Evolutionary conservation across 2,113 vertebrate genomes (phyloP).

Genomic region (Brachypteracias leptosomus): DNA sequence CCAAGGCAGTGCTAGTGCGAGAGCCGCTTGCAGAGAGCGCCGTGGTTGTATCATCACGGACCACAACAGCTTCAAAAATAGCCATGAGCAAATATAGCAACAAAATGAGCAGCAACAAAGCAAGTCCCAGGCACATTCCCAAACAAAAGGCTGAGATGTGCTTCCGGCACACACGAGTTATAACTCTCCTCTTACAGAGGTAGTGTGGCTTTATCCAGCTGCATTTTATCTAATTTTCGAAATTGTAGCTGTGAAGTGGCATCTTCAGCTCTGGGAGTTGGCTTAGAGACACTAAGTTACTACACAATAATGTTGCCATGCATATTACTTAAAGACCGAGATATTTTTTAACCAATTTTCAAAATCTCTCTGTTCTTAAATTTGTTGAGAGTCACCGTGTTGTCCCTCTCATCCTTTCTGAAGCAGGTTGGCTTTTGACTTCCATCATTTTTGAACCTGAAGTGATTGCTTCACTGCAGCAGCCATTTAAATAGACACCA

Average conservation of each 20-base stretch:
- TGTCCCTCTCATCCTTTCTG: background rate
- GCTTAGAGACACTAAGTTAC: background rate
- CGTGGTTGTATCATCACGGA: background rate
- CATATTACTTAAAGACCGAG: background rate
- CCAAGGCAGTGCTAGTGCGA: background rate
- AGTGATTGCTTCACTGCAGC: background rate
- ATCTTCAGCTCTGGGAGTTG: background rate
- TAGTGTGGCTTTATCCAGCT: background rate
- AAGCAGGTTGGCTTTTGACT: background rate
- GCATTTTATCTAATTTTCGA: background rate
- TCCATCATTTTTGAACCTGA: background rate
- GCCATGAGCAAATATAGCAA: constrained; percentile 46
- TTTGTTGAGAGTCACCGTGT: background rate
- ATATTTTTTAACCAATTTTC: background rate
- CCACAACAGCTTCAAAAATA: constrained; percentile 52
- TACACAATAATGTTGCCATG: background rate
- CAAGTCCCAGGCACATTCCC: background rate
- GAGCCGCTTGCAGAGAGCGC: background rate
- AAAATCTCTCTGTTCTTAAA: background rate
- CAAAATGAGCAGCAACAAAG: constrained; percentile 26
- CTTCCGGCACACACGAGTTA: background rate
- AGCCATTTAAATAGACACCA: background rate
- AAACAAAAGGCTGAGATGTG: background rate
- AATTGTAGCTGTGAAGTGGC: background rate
- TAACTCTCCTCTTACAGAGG: background rate